Evolutionary conservation across 92 coral and sea anemone genomes (phyloP).

Genomic region (Metridium senile): DNA sequence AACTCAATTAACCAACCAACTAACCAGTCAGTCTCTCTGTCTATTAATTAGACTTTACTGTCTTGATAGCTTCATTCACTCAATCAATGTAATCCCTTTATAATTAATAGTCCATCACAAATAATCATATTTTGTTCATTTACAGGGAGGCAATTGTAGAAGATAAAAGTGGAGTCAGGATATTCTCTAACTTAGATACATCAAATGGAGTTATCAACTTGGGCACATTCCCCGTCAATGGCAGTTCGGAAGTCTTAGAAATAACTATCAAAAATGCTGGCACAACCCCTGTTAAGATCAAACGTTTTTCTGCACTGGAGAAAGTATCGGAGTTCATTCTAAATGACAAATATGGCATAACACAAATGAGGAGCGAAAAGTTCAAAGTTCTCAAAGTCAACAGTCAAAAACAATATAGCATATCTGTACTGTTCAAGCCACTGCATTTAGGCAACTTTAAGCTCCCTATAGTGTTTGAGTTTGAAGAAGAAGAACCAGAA

Average conservation of each 20-base stretch:
- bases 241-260: slow-evolving; percentile 57
- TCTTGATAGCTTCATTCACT: too few relatives aligned
- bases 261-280: slow-evolving; percentile 55
- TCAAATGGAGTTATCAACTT: slow-evolving; percentile 65
- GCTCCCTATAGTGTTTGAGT: slow-evolving; percentile 66
- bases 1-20: not conserved
- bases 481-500: slow-evolving; percentile 49
- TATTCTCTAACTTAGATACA: slow-evolving; percentile 58
- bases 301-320: slow-evolving; percentile 60
- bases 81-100: too few relatives aligned
- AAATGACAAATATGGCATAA: slow-evolving; percentile 51
- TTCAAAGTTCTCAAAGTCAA: slow-evolving; percentile 45
- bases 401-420: slow-evolving; percentile 43
- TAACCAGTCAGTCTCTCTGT: too few relatives aligned
- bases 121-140: slow-evolving; percentile 2
- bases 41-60: too few relatives aligned
- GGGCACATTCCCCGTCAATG: slow-evolving; percentile 55
- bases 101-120: too few relatives aligned
- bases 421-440: slow-evolving; percentile 64
- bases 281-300: slow-evolving; percentile 38
- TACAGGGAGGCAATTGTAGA: slow-evolving; percentile 46
- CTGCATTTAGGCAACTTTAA: slow-evolving; percentile 57
- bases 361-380: slow-evolving; percentile 30
- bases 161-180: slow-evolving; percentile 54
- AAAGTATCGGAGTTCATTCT: slow-evolving; percentile 56